Evolutionary conservation across 2,113 vertebrate genomes (phyloP).

Genomic region (Cavia aperea): DNA sequence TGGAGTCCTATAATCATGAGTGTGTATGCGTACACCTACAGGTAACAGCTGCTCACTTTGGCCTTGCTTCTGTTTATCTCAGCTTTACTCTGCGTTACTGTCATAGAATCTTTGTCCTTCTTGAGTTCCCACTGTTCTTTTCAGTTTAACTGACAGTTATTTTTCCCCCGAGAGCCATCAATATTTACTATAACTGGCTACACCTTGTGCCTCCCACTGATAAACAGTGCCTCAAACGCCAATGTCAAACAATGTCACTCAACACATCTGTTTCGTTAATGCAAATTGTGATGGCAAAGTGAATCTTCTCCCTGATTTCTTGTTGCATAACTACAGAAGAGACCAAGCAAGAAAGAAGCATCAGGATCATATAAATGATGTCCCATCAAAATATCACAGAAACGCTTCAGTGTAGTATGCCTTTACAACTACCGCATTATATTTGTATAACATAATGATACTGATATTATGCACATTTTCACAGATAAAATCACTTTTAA

Average conservation of each 20-base stretch:
- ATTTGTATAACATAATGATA: background rate
- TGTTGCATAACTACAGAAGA: background rate
- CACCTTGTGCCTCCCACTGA: conserved; percentile 37
- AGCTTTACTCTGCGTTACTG: background rate
- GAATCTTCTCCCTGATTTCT: background rate
- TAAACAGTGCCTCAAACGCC: conserved; percentile 44
- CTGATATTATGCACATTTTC: background rate
- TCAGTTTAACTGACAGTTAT: conserved; percentile 44
- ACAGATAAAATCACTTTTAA: background rate
- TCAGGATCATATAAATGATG: background rate
- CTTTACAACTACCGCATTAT: background rate
- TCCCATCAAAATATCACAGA: background rate
- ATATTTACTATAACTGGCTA: conserved; percentile 47
- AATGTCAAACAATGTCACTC: conserved; percentile 57
- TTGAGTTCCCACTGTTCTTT: conserved; percentile 18
- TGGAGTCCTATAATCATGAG: background rate
- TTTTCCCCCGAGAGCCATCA: conserved; percentile 42
- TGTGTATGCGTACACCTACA: background rate
- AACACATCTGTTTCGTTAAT: conserved; percentile 53
- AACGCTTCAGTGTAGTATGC: background rate
- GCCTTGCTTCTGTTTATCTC: background rate
- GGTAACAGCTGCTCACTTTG: conserved; percentile 8
- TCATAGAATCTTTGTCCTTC: conserved; percentile 29
- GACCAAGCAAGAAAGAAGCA: background rate
- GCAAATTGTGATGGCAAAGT: conserved; percentile 25